Conservation (phyloP, 92 coral and sea anemone genomes). For the Galaxea fascicularis region DNA sequence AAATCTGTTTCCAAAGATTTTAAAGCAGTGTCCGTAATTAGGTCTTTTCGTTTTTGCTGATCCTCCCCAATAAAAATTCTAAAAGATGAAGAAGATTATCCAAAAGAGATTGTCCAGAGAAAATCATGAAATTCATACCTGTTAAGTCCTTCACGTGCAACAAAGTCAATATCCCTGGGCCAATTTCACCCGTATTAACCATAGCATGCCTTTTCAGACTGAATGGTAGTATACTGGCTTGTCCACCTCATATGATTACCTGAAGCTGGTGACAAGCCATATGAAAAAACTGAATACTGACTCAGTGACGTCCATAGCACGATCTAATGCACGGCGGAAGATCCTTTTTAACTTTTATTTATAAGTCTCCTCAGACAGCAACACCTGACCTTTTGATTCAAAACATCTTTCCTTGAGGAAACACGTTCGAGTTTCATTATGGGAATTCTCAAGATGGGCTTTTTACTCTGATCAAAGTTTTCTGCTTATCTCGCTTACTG, state of each 20-base stretch:
- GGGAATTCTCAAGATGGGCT: slow-evolving; percentile 50
- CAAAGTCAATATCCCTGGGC: not conserved
- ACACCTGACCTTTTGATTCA: slow-evolving; percentile 24
- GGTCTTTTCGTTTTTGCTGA: no score
- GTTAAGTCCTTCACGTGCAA: not conserved
- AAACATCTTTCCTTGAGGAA: slow-evolving; percentile 7
- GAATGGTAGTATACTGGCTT: not conserved
- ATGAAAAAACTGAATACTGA: not conserved
- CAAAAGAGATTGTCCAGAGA: not conserved
- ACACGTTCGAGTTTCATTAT: slow-evolving; percentile 20
- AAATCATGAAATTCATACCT: not conserved
- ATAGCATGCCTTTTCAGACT: not conserved
- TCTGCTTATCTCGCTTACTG: slow-evolving; percentile 19
- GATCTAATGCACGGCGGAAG: not conserved
- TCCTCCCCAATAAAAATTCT: no score
- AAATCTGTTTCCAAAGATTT: no score
- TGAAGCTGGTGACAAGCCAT: not conserved
- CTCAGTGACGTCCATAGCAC: not conserved
- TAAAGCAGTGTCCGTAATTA: no score
- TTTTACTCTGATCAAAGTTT: not conserved
- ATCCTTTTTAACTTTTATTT: not conserved
- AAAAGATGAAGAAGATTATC: no score
- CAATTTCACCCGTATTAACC: not conserved
- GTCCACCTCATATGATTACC: not conserved
- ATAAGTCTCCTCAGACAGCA: not conserved